Evolutionary conservation across 2,113 vertebrate species (phyloP).

Genomic region (Erinaceus europaeus): DNA sequence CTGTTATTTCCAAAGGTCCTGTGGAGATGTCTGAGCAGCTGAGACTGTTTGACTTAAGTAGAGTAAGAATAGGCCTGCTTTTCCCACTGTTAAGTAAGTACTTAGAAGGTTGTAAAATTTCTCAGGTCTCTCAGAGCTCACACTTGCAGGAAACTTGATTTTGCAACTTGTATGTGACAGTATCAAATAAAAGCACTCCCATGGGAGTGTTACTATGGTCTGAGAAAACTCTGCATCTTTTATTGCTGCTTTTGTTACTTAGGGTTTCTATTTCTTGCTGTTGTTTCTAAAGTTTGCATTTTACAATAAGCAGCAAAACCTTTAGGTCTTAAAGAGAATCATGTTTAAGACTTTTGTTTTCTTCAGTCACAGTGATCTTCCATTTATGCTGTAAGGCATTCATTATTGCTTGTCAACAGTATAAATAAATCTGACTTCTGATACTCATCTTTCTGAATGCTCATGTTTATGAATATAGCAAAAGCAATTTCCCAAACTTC

Average conservation of each 20-base stretch:
- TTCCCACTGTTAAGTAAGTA: constrained; percentile 28
- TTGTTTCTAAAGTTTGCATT: constrained; percentile 26
- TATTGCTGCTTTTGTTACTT: background rate
- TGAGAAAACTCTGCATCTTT: constrained; percentile 13
- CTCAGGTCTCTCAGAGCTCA: constrained; percentile 50
- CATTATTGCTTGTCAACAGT: background rate
- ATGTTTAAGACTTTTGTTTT: background rate
- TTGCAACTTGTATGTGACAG: constrained; percentile 20
- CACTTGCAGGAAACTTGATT: constrained; percentile 41
- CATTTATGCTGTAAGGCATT: background rate
- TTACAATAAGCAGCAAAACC: constrained; percentile 16
- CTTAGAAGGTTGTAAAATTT: constrained; percentile 46
- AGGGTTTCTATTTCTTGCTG: constrained; percentile 7
- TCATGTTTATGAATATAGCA: background rate
- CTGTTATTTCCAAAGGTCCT: background rate
- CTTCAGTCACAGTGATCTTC: constrained; percentile 6
- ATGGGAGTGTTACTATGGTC: constrained; percentile 27
- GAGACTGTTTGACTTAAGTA: background rate
- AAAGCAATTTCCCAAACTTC: background rate
- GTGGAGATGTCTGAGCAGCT: background rate
- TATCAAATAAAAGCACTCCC: constrained; percentile 26
- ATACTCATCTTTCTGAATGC: background rate
- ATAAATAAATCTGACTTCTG: constrained; percentile 1
- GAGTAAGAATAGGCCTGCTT: constrained; percentile 7
- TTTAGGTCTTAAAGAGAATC: background rate